These are phyloP conservation scores for Ianthella basta DNA, from an alignment of 37 sponge, comb jelly and placozoan species.

Conservation along the genomic window DNA sequence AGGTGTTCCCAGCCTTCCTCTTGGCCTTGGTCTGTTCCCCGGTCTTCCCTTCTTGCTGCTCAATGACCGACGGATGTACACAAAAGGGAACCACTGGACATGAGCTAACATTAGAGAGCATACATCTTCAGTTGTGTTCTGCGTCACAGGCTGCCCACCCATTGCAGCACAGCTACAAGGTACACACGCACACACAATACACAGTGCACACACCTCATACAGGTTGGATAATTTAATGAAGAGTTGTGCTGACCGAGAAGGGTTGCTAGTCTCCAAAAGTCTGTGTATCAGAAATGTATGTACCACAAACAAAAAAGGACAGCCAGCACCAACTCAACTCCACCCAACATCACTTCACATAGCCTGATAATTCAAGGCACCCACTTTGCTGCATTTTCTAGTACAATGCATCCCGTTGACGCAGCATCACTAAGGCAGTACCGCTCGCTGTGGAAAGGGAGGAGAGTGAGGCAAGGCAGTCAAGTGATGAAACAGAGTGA, in stretches of 20 bases:
- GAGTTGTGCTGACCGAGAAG: not conserved
- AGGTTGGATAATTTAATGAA: not conserved
- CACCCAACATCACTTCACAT: too few relatives aligned
- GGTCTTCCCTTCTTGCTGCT: not conserved
- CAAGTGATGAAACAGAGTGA: too few relatives aligned
- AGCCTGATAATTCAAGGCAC: not conserved
- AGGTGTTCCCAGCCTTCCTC: slow-evolving; percentile 2
- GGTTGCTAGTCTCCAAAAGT: not conserved
- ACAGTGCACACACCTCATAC: not conserved
- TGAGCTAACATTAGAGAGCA: too few relatives aligned
- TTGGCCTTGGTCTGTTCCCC: not conserved
- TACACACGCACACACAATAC: too few relatives aligned
- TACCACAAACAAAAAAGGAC: not conserved
- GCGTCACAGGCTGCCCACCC: too few relatives aligned
- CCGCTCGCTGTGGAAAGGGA: not conserved
- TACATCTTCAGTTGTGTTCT: too few relatives aligned
- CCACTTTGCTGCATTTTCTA: slow-evolving; percentile 28
- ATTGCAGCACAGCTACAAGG: not conserved
- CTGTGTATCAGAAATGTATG: not conserved
- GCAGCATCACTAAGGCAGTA: slow-evolving; percentile 10
- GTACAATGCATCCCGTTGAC: slow-evolving; percentile 10
- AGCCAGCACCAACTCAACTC: too few relatives aligned
- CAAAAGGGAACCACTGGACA: too few relatives aligned
- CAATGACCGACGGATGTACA: not conserved
- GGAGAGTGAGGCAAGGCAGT: not conserved